Base-by-base conservation (phyloP, 2,113 vertebrate species). In the Pseudopodoces humilis region DNA sequence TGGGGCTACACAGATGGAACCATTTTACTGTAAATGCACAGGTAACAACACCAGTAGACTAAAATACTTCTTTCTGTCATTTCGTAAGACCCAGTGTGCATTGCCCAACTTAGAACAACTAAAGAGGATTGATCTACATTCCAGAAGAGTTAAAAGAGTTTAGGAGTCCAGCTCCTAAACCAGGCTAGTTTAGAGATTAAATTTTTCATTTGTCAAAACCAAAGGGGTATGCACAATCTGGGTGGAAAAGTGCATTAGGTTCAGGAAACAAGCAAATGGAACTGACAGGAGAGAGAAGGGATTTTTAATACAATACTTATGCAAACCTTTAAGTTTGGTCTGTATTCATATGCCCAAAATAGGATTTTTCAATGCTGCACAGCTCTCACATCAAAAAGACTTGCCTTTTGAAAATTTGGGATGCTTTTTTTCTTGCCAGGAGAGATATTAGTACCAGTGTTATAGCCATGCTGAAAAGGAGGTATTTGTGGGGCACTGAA, bases 181-280 rank as follows among this genome's bases (percentile, higher is more conserved):
- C 28, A 49, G 5, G 10, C 46, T 64, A 21, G 5, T 65, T 43
- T 43, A 43, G 43, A 43, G 43, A 43, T 44, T 31, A 82, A 47
- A 58, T 33, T 80, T 79, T 25, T 67, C 0, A 0, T 59, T 72
- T 86, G 63, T 84, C 65, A 91, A 88, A 94, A 92, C 22, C 21
- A 68, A 84, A 75, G 56, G 15, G 11, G 5, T 28, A 88, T 56
- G 52, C 65, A 88, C 17, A 63, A 27, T 68, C 20, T 4, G 10
- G 23, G 33, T 11, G 5, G 0, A 14, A 33, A 56, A 68, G n/a
- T 0, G 0, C 9, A 53, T 31, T 63, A 33, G 1, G 0, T 50
- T 75, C 72, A 76, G 62, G 70, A 94, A 84, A 82, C 17, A 89
- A 87, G 62, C 22, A 87, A 62, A 84, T 35, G 16, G 20, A 77